Base-by-base conservation (phyloP, 2,797 vertebrate species). In the Arctocebus calabarensis region DNA sequence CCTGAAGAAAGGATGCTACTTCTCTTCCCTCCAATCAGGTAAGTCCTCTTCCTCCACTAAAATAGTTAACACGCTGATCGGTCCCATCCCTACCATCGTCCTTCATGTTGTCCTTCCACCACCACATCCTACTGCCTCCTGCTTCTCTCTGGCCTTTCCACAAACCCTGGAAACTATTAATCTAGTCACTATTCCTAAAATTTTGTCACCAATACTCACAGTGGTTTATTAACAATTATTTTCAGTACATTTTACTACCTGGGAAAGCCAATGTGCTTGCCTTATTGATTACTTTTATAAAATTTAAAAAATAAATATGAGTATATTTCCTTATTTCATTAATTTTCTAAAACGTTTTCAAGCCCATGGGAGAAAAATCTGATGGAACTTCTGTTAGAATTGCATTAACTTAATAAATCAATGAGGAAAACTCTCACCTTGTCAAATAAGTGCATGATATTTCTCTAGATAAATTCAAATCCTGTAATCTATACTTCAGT, bases 261-360 rank as follows among this genome's bases (percentile, higher is more conserved):
- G 3, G 40, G 5, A 59, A 74, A 79, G 14, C 29, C 85, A 27
- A 87, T 61, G 27, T 34, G 27, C 12, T 45, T 45, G 48, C 23
- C 48, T 66, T 40, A 9, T 68, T 57, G 5, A 29, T 88, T 59
- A 34, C n/a, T 37, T 81, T 25, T 43, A 25, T 16, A 74, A 75
- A 68, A 59, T 71, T 78, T 82, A 74, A 68, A 68, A 84, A 74
- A 74, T 52, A 52, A 89, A 62, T 40, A 2, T 71, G 7, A n/a
- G 6, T 27, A n/a, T 23, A 32, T 23, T 66, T 84, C 27, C 23
- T 73, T 66, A 37, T 7, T 40, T 34, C 23, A 23, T 71, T 57
- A 55, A 37, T 73, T 62, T 84, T 90, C 87, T 62, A 43, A 87
- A 66, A 29, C 22, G 22, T 52, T 75, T 83, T 37, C 14, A 48